Evolutionary conservation across 2,888 invertebrate genomes (phyloP).

Genomic region (Hemicrepidius hirtus): DNA sequence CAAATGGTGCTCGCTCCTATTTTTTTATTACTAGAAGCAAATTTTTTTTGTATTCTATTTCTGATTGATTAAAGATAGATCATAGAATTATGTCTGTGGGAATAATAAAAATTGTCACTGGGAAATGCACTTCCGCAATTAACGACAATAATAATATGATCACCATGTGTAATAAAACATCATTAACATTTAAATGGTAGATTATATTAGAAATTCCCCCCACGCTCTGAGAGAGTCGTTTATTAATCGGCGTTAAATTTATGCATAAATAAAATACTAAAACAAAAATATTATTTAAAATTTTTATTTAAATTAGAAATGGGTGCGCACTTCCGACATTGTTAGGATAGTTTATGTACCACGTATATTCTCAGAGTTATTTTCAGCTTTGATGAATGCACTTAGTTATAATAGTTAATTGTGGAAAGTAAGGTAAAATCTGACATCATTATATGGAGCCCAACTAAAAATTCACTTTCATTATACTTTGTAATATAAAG

Average conservation of each 20-base stretch:
- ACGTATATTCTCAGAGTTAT: neutral
- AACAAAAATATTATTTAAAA: neutral
- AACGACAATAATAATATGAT: neutral
- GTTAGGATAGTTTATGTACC: neutral
- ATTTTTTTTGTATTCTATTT: no score
- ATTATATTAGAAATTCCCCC: neutral
- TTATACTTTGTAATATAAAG: neutral
- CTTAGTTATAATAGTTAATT: neutral
- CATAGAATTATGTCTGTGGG: no score
- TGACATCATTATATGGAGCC: neutral
- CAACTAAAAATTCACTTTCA: constrained; percentile 2
- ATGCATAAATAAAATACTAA: neutral
- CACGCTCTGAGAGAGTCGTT: neutral
- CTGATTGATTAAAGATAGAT: no score
- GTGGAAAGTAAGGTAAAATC: neutral
- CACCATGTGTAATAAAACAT: neutral
- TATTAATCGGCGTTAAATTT: neutral
- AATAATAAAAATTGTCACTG: constrained; percentile 14
- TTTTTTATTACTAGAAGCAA: no score
- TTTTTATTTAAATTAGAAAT: constrained; percentile 19
- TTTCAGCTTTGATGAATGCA: neutral
- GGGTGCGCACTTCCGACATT: neutral
- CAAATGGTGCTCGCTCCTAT: constrained; percentile 39
- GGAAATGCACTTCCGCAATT: constrained; percentile 13
- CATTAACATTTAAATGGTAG: constrained; percentile 10